phyloP scores from a whole-genome alignment of 2,888 invertebrate genomes.

The Onthophagus sagittarius region DNA sequence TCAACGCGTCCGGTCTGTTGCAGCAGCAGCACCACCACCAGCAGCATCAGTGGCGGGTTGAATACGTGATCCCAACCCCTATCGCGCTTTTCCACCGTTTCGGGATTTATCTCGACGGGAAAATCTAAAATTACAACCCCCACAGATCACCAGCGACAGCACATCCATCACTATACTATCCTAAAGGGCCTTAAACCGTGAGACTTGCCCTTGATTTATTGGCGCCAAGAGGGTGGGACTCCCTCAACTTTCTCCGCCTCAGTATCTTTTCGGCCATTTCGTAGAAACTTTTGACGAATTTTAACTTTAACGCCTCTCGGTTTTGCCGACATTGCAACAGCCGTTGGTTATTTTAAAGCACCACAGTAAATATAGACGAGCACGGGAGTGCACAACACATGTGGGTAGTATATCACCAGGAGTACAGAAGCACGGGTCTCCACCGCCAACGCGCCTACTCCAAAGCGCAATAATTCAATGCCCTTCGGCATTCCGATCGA shows the following conservation, averaged over 20 bases:
- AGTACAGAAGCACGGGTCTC: slow-evolving; percentile 3
- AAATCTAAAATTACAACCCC: slow-evolving; percentile 29
- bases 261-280: slow-evolving; percentile 21
- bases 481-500: background rate
- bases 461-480: background rate
- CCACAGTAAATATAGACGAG: slow-evolving; percentile 3
- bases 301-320: background rate
- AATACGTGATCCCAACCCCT: slow-evolving; percentile 9
- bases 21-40: background rate
- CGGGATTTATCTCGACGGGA: slow-evolving; percentile 6
- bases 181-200: slow-evolving; percentile 9
- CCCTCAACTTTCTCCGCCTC: slow-evolving; percentile 22
- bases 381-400: slow-evolving; percentile 21
- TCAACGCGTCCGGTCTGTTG: background rate
- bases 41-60: background rate
- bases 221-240: slow-evolving; percentile 13
- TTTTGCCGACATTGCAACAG: background rate
- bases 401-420: slow-evolving; percentile 25
- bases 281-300: slow-evolving; percentile 15
- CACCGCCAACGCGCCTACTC: background rate
- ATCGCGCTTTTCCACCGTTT: slow-evolving; percentile 5
- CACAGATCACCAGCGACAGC: slow-evolving; percentile 29
- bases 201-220: slow-evolving; percentile 4
- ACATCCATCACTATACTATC: slow-evolving; percentile 26
- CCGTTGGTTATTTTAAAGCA: background rate